Evolutionary conservation across 2,888 invertebrate genomes (phyloP), one percentile per base, ranked within the genome.

Genomic region (Tachystola acroxantha): DNA sequence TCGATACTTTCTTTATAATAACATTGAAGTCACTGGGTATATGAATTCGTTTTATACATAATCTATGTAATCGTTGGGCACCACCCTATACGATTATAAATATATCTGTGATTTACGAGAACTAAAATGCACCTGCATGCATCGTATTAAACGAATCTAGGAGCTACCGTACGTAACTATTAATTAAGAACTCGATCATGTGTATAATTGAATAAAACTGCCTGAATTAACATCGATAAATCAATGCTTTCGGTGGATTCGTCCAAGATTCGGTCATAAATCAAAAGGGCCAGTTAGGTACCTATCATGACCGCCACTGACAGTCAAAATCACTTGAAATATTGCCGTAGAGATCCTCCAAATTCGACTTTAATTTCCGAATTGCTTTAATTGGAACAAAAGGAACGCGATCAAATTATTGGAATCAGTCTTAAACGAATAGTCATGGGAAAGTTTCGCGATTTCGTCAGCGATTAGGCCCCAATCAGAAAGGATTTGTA

Each of bases 311-410:
- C 10, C 14, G 27, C 35, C 25, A 49, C 64, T 65, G 78, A 68
- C 80, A 68, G 73, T 54, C 46, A 42, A 67, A 78, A 77, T 65
- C 53, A 61, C 64, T 68, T 79, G 72, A 82, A 73, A 74, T 78
- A 81, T 81, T 60, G 65, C 64, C 48, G 53, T 48, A 47, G 53
- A 42, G 42, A 53, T 56, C 53, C 47, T 56, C 59, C 51, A 68
- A 77, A 80, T 73, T 73, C 63, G 56, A 68, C 51, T 75, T 74
- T 72, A 77, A 79, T 76, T 59, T 61, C 42, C 50, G 61, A 70
- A 76, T 75, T 69, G 67, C 61, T 70, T 75, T 85, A 81, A 85
- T 84, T 81, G 80, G 68, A 57, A 51, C 57, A 71, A 77, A 76
- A 71, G 52, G 50, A 59, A 46, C 57, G 61, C 56, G 40, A 42